These are phyloP conservation scores for Drosophila prolongata DNA, from an alignment of 2,888 invertebrate species.

Conservation along the genomic window DNA sequence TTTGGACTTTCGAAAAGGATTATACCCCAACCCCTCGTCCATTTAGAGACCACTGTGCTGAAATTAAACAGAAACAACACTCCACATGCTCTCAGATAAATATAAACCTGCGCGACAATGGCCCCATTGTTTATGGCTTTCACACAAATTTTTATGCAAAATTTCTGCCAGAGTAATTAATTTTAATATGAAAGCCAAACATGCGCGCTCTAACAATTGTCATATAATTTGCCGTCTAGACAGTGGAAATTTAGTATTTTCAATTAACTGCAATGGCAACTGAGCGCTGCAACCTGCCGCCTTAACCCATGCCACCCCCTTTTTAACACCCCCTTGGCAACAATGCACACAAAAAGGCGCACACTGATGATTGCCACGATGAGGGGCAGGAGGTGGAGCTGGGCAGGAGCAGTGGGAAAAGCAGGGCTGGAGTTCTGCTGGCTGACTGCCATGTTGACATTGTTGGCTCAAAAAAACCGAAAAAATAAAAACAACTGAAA, in stretches of 20 bases:
- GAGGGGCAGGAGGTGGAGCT: conserved; percentile 8
- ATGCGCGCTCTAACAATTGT: conserved; percentile 81
- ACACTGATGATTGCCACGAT: conserved; percentile 53
- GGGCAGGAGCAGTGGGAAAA: conserved; percentile 10
- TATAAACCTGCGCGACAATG: conserved; percentile 30
- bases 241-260: conserved; percentile 84
- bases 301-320: conserved; percentile 12
- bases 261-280: conserved; percentile 82
- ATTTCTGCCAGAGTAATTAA: conserved; percentile 76
- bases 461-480: conserved; percentile 22
- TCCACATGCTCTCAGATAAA: conserved; percentile 8
- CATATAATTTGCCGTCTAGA: conserved; percentile 84
- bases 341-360: conserved; percentile 75
- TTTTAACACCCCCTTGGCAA: conserved; percentile 10
- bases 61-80: conserved; percentile 32
- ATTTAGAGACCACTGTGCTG: not conserved
- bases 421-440: conserved; percentile 30
- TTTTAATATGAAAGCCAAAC: conserved; percentile 81
- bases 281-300: conserved; percentile 39
- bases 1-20: conserved; percentile 6
- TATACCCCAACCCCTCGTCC: conserved; percentile 1
- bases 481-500: conserved; percentile 4
- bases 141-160: conserved; percentile 61
- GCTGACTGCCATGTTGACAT: conserved; percentile 49
- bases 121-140: conserved; percentile 36